Evolutionary conservation across 2,113 vertebrate genomes (phyloP).

Genomic region (Zingel zingel): DNA sequence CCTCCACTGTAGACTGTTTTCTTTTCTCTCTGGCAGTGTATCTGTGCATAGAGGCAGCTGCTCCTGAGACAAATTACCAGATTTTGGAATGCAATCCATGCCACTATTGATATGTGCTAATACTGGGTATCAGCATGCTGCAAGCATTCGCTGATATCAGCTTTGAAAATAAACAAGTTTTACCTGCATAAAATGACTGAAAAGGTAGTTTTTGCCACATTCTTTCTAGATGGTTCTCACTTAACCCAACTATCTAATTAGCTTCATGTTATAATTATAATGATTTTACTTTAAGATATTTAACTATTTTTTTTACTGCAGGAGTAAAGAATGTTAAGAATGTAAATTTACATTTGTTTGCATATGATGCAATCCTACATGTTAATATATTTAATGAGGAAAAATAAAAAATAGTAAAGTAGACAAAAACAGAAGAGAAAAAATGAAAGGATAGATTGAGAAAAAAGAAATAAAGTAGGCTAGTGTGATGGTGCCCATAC

Average conservation of each 20-base stretch:
- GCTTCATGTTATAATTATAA: not conserved
- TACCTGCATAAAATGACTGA: not conserved
- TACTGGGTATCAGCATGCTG: not conserved
- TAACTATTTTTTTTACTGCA: too few relatives aligned
- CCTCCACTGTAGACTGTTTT: not conserved
- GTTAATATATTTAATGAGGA: too few relatives aligned
- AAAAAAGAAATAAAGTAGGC: too few relatives aligned
- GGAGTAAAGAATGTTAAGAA: too few relatives aligned
- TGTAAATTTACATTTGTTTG: too few relatives aligned
- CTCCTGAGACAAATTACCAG: not conserved
- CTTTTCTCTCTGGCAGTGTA: not conserved
- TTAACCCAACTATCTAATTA: not conserved
- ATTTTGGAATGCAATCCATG: not conserved
- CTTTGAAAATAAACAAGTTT: not conserved
- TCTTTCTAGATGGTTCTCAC: not conserved
- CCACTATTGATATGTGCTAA: not conserved
- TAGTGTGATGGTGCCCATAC: too few relatives aligned
- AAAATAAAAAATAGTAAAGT: too few relatives aligned
- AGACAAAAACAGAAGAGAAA: too few relatives aligned
- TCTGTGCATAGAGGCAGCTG: constrained; percentile 9
- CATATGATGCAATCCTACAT: too few relatives aligned
- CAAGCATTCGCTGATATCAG: not conserved
- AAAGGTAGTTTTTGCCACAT: too few relatives aligned
- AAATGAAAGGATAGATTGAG: too few relatives aligned
- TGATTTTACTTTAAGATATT: not conserved